Base-by-base conservation (phyloP, 2,888 invertebrate species). In the Acanthosepion esculentum region DNA sequence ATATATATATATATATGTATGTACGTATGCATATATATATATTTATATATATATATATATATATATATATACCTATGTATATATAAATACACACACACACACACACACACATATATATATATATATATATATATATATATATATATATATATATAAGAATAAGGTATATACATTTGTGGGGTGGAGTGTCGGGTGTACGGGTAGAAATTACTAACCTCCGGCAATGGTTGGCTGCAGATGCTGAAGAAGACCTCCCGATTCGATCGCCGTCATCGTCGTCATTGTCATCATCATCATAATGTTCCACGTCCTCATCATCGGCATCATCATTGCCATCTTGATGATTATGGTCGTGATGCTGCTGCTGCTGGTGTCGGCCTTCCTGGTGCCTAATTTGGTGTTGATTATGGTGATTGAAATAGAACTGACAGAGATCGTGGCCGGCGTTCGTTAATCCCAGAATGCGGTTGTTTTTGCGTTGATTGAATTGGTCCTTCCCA, bases 141-240 rank as follows among this genome's bases (percentile, higher is more conserved):
- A 12, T 78, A 15, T 15, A 33, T 5, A 18, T 78, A n/a, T 8
- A n/a, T n/a, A 78, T 78, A 15, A 12, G 12, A 5, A 20, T n/a
- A 15, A 33, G 6, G n/a, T 78, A 18, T 78, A 18, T 78, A 10
- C 23, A 59, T 20, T 12, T 50, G 50, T 50, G 8, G 59, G 59
- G 20, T 59, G 7, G 59, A 59, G 20, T 20, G 59, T 78, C 78
- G 78, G 78, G 78, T 78, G 78, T 78, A 78, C n/a, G n/a, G 78
- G 78, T 78, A 78, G 78, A 78, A 33, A 12, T 78, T 78, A 78
- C 78, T 78, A 78, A 78, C 78, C 78, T 78, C 78, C 78, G 78
- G 78, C 78, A 78, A 78, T 78, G 78, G n/a, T 78, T 78, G 78
- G n/a, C n/a, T 78, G 78, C 78, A n/a, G 78, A 78, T 78, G 78